These are phyloP conservation scores for Apamea monoglypha DNA, from an alignment of 2,888 invertebrate species.

Conservation along the genomic window DNA sequence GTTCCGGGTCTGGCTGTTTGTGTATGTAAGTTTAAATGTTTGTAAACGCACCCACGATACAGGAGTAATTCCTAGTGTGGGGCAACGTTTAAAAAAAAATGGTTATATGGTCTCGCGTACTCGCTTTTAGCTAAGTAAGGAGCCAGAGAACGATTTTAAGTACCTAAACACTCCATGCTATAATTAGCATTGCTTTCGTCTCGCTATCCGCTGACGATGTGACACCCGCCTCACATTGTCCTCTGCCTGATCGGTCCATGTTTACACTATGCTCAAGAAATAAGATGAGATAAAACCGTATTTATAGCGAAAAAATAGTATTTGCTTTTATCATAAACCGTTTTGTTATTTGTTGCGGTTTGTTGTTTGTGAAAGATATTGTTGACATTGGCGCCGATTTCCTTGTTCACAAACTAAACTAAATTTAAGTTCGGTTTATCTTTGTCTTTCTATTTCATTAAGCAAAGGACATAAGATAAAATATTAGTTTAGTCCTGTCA, in stretches of 20 bases:
- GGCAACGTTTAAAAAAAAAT: too few species aligned
- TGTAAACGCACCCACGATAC: too few species aligned
- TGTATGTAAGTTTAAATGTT: too few species aligned
- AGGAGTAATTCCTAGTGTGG: too few species aligned
- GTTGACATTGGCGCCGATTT: too few species aligned
- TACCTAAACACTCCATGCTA: not conserved
- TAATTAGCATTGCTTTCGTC: not conserved
- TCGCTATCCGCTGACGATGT: slow-evolving; percentile 9
- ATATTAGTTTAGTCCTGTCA: too few species aligned
- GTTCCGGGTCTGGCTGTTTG: too few species aligned
- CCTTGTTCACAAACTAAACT: too few species aligned
- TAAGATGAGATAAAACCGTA: slow-evolving; percentile 83
- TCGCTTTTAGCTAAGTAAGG: not conserved
- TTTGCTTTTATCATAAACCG: slow-evolving; percentile 83
- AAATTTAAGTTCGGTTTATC: too few species aligned
- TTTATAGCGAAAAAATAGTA: slow-evolving; percentile 81
- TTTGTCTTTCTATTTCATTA: too few species aligned
- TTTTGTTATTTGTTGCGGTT: slow-evolving; percentile 69
- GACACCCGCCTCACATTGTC: slow-evolving; percentile 16
- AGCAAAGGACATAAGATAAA: too few species aligned
- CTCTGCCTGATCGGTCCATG: slow-evolving; percentile 66
- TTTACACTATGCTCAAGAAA: slow-evolving; percentile 78
- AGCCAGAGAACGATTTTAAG: not conserved
- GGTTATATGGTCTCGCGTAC: not conserved
- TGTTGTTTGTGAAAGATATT: slow-evolving; percentile 64